These are phyloP conservation scores for Threskiornis aethiopicus DNA, from an alignment of 2,797 vertebrate species.

Conservation along the genomic window DNA sequence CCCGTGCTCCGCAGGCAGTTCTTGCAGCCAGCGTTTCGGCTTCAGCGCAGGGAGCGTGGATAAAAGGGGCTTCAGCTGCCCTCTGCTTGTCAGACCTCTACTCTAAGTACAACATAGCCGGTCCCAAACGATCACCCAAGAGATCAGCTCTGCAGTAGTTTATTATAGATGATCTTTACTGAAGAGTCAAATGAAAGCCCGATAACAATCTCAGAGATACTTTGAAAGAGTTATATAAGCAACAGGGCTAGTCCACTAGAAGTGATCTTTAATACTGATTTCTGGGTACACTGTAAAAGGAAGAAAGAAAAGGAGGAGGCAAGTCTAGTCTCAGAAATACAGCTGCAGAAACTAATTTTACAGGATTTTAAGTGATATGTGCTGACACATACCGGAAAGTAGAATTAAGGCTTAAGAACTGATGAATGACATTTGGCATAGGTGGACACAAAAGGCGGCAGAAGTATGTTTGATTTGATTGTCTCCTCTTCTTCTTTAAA, in stretches of 20 bases:
- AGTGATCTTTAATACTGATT: neutral
- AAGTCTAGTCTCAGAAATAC: neutral
- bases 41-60: fast-evolving
- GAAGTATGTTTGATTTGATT: neutral
- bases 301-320: neutral
- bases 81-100: neutral
- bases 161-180: neutral
- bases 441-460: neutral
- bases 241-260: neutral
- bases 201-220: neutral
- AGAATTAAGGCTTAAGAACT: slow-evolving; percentile 10
- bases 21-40: neutral
- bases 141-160: neutral
- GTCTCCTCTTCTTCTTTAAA: neutral
- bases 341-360: slow-evolving; percentile 18
- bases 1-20: neutral
- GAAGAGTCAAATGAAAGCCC: neutral
- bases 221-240: neutral
- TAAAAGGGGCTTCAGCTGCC: neutral
- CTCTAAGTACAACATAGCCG: neutral
- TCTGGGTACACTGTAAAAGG: neutral
- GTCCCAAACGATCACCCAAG: neutral
- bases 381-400: neutral
- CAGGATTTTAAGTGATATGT: neutral
- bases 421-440: slow-evolving; percentile 14